Conservation (phyloP, 2,888 invertebrate species). For the Adelognathus sp. region DNA sequence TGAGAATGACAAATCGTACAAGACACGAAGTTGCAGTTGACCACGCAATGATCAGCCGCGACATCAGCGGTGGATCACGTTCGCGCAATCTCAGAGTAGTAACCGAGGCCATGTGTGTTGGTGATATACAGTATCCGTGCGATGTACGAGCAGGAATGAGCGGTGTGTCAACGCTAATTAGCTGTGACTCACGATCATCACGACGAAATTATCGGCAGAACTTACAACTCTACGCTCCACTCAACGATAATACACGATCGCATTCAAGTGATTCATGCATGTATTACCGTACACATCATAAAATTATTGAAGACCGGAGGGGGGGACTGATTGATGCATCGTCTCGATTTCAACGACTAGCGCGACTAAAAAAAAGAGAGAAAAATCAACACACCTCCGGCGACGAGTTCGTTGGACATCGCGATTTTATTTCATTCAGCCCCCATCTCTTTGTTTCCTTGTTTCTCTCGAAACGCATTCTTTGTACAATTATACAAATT, state of each 20-base stretch:
- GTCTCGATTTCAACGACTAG: too few species aligned
- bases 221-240: background rate
- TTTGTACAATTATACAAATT: constrained; percentile 46
- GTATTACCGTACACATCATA: background rate
- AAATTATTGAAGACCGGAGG: too few species aligned
- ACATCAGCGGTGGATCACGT: background rate
- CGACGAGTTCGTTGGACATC: constrained; percentile 45
- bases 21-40: background rate
- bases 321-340: too few species aligned
- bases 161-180: constrained; percentile 41
- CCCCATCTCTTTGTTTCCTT: too few species aligned
- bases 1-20: constrained; percentile 16
- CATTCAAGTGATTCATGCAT: background rate
- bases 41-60: background rate
- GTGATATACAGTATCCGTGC: background rate
- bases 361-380: too few species aligned
- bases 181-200: constrained; percentile 36
- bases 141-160: constrained; percentile 3
- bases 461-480: constrained; percentile 32
- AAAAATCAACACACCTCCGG: too few species aligned
- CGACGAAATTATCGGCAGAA: background rate
- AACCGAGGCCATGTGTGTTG: background rate
- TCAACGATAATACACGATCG: background rate
- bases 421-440: constrained; percentile 26
- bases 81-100: background rate